Conservation (phyloP, 2,113 vertebrate genomes). For the Desmodus rotundus region DNA sequence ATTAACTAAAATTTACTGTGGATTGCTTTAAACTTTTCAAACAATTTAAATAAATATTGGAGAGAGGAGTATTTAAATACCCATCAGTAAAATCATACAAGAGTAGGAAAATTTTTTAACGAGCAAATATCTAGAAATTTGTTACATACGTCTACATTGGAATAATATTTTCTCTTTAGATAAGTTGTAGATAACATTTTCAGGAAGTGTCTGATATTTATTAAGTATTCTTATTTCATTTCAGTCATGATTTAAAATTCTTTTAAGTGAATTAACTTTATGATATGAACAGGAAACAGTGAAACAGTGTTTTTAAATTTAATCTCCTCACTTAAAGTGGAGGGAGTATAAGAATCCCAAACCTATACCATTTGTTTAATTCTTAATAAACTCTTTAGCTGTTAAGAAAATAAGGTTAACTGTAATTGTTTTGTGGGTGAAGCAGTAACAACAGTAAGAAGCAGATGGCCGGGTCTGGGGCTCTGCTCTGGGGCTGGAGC, state of each 20-base stretch:
- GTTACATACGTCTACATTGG: background rate
- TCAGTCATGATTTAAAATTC: slow-evolving; percentile 37
- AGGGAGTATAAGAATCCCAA: background rate
- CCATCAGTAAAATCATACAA: background rate
- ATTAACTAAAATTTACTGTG: slow-evolving; percentile 12
- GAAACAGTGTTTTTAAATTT: slow-evolving; percentile 28
- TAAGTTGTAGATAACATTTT: slow-evolving; percentile 23
- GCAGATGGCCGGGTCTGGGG: background rate
- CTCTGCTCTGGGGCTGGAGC: background rate
- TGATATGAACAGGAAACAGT: background rate
- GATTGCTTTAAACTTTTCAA: slow-evolving; percentile 45
- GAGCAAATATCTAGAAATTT: background rate
- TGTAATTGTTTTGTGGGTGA: background rate
- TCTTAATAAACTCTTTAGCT: background rate
- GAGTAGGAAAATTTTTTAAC: background rate
- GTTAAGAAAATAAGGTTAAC: background rate
- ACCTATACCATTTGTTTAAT: slow-evolving; percentile 28
- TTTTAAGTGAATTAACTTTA: slow-evolving; percentile 28
- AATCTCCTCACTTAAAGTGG: background rate
- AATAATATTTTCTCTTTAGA: slow-evolving; percentile 1
- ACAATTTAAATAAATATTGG: background rate
- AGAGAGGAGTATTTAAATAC: background rate
- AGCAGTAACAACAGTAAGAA: background rate
- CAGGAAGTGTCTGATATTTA: slow-evolving; percentile 29
- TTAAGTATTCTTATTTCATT: slow-evolving; percentile 6